Evolutionary conservation across 2,113 vertebrate genomes (phyloP), one percentile per base, ranked within the genome.

Genomic region (Nesogale talazaci): DNA sequence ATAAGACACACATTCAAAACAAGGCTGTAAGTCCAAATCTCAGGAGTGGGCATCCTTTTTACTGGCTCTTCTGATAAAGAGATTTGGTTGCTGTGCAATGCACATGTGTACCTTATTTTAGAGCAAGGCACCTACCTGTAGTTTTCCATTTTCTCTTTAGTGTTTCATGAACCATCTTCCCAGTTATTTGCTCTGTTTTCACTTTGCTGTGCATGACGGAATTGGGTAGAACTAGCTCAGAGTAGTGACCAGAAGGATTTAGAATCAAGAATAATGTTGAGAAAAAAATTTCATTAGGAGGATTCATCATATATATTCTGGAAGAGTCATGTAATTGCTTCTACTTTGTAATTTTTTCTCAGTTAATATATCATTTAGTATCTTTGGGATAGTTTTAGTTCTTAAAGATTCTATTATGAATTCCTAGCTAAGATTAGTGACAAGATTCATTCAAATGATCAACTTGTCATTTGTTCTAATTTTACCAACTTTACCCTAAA

Each of bases 401-500:
- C 7, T 74, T 75, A 72, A 34, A 19, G 34, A n/a, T 23, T 85
- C 76, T 29, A 9, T 27, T 92, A 11, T 67, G 56, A 11, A 88
- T 7, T 38, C 22, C 52, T 92, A 76, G 29, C 57, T 57, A 57
- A 89, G 42, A 87, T 74, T 72, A 89, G 46, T 38, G 59, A 52
- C 0, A 74, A 16, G 83, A 70, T 65, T 90, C 74, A 77, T 42
- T 40, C 6, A 38, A 6, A 59, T 87, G 36, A 52, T 69, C 15
- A 78, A 72, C 8, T 38, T 65, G 9, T 74, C 29, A n/a, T 59
- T 34, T 46, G 38, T 59, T 79, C n/a, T 82, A 83, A 83, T 77
- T 94, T 93, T 81, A 38, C 61, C 46, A 83, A 31, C 12, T 3
- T n/a, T 70, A 52, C 40, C 83, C n/a, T 77, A 56, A 86, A 86